Evolutionary conservation across 1,140 invertebrate species (phyloP).

Genomic region (Homarus americanus): DNA sequence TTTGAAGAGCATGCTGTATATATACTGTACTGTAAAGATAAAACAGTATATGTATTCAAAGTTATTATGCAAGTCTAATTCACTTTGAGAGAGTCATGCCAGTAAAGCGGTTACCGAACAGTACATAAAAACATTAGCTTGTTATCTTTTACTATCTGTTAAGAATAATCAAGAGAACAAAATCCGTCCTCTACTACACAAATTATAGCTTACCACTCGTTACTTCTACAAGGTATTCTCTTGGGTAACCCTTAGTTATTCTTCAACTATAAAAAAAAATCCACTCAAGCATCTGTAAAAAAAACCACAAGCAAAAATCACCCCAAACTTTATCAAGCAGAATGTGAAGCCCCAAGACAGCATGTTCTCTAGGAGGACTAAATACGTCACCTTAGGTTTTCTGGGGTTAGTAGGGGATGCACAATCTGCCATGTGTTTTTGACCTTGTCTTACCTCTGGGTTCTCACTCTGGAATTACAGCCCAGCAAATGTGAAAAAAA

Average conservation of each 20-base stretch:
- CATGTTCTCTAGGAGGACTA: neutral
- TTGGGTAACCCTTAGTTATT: neutral
- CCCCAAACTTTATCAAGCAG: neutral
- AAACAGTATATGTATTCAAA: too few species aligned
- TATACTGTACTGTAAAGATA: too few species aligned
- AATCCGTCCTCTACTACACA: neutral
- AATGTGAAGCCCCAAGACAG: neutral
- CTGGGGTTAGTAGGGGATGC: conserved; percentile 44
- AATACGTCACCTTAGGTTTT: conserved; percentile 52
- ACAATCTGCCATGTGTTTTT: conserved; percentile 36
- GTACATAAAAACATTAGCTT: too few species aligned
- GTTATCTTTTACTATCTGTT: too few species aligned
- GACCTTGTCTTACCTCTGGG: conserved; percentile 55
- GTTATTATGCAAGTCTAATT: too few species aligned
- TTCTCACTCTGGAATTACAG: conserved; percentile 59
- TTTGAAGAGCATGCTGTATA: too few species aligned
- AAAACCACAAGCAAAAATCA: neutral
- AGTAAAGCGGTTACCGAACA: too few species aligned
- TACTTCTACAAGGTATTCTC: neutral
- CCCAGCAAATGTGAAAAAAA: conserved; percentile 52
- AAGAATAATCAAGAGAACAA: too few species aligned
- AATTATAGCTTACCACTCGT: neutral
- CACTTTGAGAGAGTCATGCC: too few species aligned
- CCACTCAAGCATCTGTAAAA: neutral
- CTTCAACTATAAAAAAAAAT: neutral